phyloP scores from a whole-genome alignment of 2,113 vertebrate genomes.

The Epinephelus fuscoguttatus region DNA sequence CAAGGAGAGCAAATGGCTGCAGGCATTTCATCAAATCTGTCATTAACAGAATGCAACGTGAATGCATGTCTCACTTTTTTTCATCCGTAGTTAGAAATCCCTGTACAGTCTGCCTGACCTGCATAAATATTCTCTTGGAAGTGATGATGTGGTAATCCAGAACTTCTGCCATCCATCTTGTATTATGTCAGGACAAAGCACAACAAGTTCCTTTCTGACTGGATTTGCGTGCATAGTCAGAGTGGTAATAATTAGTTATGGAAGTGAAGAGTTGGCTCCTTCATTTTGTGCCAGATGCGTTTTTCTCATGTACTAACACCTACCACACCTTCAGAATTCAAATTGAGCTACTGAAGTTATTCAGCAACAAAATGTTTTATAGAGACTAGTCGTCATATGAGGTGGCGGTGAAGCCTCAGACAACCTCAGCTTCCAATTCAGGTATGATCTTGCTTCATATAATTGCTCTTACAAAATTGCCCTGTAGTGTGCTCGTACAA shows the following conservation, averaged over 20 bases:
- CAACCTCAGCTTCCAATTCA: neutral
- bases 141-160: slow-evolving; percentile 22
- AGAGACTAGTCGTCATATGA: slow-evolving; percentile 3
- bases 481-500: neutral
- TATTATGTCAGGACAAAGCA: slow-evolving; percentile 45
- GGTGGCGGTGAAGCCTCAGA: neutral
- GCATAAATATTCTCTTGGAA: slow-evolving; percentile 16
- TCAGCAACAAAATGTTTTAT: slow-evolving; percentile 23
- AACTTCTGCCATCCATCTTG: slow-evolving; percentile 26
- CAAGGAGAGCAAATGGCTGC: slow-evolving; percentile 10
- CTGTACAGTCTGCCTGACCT: slow-evolving; percentile 10
- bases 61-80: slow-evolving; percentile 15
- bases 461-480: slow-evolving; percentile 35
- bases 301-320: slow-evolving; percentile 35
- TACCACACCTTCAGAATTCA: slow-evolving; percentile 44
- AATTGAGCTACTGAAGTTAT: slow-evolving; percentile 28
- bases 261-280: slow-evolving; percentile 34
- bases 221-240: slow-evolving; percentile 43
- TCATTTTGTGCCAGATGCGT: slow-evolving; percentile 58
- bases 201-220: slow-evolving; percentile 41
- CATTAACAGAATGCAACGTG: slow-evolving; percentile 3
- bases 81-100: slow-evolving; percentile 13
- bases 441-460: slow-evolving; percentile 37
- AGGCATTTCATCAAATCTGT: slow-evolving; percentile 31
- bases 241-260: slow-evolving; percentile 56